Evolutionary conservation across 2,888 invertebrate species (phyloP).

Genomic region (Zaprionus bogoriensis): DNA sequence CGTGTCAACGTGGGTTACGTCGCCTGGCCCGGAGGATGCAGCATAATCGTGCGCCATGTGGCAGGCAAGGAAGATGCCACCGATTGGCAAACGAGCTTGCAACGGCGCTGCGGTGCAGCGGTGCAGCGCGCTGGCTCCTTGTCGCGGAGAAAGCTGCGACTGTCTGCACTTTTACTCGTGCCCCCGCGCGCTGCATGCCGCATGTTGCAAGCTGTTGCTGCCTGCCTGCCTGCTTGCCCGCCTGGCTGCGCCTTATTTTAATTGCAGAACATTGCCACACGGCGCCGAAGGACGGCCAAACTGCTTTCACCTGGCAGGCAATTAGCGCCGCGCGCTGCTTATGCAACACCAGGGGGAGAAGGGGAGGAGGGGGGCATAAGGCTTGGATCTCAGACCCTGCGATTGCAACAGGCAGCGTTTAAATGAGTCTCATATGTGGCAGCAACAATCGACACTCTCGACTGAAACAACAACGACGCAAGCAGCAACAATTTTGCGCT

Average conservation of each 20-base stretch:
- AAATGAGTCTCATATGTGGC: constrained; percentile 57
- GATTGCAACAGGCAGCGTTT: constrained; percentile 22
- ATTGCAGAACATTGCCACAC: constrained; percentile 67
- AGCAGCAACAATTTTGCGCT: constrained; percentile 60
- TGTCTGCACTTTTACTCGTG: constrained; percentile 67
- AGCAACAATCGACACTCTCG: constrained; percentile 19
- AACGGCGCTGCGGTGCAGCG: constrained; percentile 16
- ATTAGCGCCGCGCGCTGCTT: background rate
- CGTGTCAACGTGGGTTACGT: constrained; percentile 6
- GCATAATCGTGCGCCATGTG: constrained; percentile 38
- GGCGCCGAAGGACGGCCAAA: background rate
- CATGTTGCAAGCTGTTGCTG: constrained; percentile 29
- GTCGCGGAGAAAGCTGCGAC: constrained; percentile 58
- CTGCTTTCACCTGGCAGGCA: constrained; percentile 17
- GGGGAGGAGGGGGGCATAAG: too few relatives aligned
- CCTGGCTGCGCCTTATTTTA: constrained; percentile 62
- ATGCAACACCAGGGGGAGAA: background rate
- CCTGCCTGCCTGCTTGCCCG: too few relatives aligned
- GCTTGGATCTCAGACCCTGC: constrained; percentile 30
- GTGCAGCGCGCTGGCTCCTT: constrained; percentile 47
- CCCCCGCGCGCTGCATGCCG: constrained; percentile 9
- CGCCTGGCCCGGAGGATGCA: constrained; percentile 55
- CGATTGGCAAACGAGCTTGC: background rate
- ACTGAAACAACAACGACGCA: constrained; percentile 31
- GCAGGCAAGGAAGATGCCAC: constrained; percentile 41